Conservation (phyloP, 2,888 invertebrate species). For the Gastracanthus pulcherrimus region DNA sequence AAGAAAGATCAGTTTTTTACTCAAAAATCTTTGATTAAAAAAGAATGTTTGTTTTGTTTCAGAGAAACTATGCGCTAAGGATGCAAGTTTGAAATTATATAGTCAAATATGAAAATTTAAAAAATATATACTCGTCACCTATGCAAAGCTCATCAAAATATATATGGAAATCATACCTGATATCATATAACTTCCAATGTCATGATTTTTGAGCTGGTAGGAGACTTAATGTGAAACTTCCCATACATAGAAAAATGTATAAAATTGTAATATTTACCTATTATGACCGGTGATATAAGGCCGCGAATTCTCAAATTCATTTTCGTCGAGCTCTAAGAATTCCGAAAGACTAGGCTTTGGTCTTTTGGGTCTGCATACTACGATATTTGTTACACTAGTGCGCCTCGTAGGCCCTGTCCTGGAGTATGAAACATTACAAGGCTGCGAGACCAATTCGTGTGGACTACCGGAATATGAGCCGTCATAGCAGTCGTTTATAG, state of each 20-base stretch:
- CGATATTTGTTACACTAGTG: constrained; percentile 87
- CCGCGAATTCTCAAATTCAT: constrained; percentile 90
- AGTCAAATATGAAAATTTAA: too few species aligned
- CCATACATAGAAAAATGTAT: neutral
- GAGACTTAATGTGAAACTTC: constrained; percentile 8
- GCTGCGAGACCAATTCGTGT: constrained; percentile 89
- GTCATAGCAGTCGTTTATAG: constrained; percentile 96
- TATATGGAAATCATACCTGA: too few species aligned
- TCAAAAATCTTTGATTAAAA: too few species aligned
- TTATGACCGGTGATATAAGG: constrained; percentile 95
- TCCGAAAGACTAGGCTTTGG: constrained; percentile 87
- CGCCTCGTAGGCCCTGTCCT: constrained; percentile 86
- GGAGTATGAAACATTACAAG: constrained; percentile 85
- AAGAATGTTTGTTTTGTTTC: too few species aligned
- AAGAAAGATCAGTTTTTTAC: too few species aligned
- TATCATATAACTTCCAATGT: too few species aligned
- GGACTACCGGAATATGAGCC: constrained; percentile 97
- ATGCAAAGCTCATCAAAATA: too few species aligned
- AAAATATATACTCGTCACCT: too few species aligned
- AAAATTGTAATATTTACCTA: constrained; percentile 78
- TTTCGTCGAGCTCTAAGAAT: constrained; percentile 92
- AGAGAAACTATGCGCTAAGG: too few species aligned
- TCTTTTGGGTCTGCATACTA: constrained; percentile 87
- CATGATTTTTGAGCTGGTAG: constrained; percentile 10
- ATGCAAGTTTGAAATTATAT: too few species aligned